Percentiles rank a stretch among this genome's conserved stretches.
phyloP scores from a whole-genome alignment of 2,113 vertebrate genomes.

The Willisornis vidua region DNA sequence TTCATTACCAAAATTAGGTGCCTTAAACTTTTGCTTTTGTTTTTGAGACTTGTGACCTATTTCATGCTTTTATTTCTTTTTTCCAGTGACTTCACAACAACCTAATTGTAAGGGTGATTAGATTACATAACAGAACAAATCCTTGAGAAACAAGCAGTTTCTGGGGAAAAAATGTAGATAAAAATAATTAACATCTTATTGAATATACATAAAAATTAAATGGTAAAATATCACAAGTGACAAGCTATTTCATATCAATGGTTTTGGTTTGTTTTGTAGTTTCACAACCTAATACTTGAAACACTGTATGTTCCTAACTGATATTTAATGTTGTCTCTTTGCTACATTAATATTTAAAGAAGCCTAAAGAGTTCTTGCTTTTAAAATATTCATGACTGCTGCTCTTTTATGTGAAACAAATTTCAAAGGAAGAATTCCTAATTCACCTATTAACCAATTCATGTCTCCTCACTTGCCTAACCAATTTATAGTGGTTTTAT shows the following conservation, averaged over 20 bases:
- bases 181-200: neutral
- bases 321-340: constrained; percentile 47
- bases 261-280: neutral
- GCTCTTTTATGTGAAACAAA: constrained; percentile 50
- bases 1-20: neutral
- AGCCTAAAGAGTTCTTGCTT: constrained; percentile 37
- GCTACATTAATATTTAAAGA: constrained; percentile 60
- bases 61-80: neutral
- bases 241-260: neutral
- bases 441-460: constrained; percentile 32
- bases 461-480: neutral
- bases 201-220: neutral
- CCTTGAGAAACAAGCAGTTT: neutral
- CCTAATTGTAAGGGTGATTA: neutral
- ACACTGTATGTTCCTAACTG: neutral
- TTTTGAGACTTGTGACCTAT: neutral
- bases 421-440: constrained; percentile 34
- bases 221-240: neutral
- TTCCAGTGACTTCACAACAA: neutral
- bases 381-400: constrained; percentile 51
- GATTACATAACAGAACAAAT: neutral
- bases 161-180: neutral
- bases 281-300: neutral
- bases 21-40: neutral
- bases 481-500: neutral